These are phyloP conservation scores for Sebastes taczanowskii DNA, from an alignment of 2,797 vertebrate genomes.

Conservation along the genomic window DNA sequence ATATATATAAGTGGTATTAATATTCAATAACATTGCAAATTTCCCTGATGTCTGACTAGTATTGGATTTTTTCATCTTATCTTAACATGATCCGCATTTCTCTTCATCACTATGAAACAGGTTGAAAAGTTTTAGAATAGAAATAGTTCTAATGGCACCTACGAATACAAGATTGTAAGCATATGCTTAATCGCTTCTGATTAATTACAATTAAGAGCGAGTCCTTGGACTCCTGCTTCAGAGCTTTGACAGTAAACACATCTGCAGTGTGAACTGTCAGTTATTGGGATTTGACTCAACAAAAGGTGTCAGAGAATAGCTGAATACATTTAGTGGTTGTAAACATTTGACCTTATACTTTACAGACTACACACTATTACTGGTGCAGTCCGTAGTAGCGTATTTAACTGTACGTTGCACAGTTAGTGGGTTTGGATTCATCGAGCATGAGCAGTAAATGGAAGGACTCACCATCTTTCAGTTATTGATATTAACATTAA, in stretches of 20 bases:
- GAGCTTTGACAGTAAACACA: not conserved
- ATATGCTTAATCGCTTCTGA: too few relatives aligned
- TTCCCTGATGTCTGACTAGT: too few relatives aligned
- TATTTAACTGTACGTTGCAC: not conserved
- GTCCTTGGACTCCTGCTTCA: not conserved
- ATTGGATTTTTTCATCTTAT: too few relatives aligned
- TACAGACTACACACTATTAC: not conserved
- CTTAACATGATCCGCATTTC: too few relatives aligned
- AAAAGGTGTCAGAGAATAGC: not conserved
- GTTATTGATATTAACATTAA: not conserved
- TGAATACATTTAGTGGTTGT: not conserved
- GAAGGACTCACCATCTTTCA: not conserved
- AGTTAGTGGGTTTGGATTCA: not conserved
- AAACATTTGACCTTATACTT: slow-evolving; percentile 22
- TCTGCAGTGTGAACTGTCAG: not conserved
- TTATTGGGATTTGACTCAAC: not conserved
- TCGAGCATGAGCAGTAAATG: not conserved
- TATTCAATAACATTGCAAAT: too few relatives aligned
- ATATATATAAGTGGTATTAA: too few relatives aligned
- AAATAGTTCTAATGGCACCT: too few relatives aligned
- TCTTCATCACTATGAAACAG: too few relatives aligned
- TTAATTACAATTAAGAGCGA: too few relatives aligned
- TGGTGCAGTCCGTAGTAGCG: not conserved
- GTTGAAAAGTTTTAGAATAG: too few relatives aligned
- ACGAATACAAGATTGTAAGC: too few relatives aligned